Evolutionary conservation across 2,113 vertebrate species (phyloP), one percentile per base, ranked within the genome.

Genomic region (Tauraco erythrolophus): DNA sequence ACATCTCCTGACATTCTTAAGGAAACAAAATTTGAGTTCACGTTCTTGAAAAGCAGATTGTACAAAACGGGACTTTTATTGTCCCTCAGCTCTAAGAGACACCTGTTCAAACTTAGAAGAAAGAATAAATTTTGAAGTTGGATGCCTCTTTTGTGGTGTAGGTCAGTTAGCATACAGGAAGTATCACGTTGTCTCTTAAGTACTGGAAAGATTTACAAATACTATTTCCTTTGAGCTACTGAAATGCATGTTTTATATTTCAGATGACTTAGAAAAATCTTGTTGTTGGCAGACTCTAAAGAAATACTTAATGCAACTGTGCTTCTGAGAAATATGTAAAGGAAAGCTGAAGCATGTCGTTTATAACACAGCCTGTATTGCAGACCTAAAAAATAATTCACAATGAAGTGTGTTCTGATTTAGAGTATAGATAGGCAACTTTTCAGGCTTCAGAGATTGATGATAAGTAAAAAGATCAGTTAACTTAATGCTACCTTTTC

Each of bases 401-500:
- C 37, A 66, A 85, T 48, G 35, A 69, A 77, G 45, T 8, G 11
- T 70, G 31, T 90, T 88, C 41, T 76, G 45, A 60, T 82, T 91
- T 65, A 75, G 48, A 76, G 22, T 64, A 68, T 1, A 16, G 50
- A 88, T 68, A 58, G 30, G 10, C 37, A 94, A 8, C 22, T 88
- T 39, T 77, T 89, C 45, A 76, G 23, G 16, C 48, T 71, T 94
- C 33, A 51, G 45, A 94, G 79, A 84, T 89, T 80, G 84, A 89
- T 92, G 33, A 41, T 89, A 92, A 94, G 74, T 94, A 87, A 91
- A 93, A 78, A 30, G 60, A 57, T 30, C 51, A 25, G 51, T 95
- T 97, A 81, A 64, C 68, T 58, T 94, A 93, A 93, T 84, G 56
- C 69, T 76, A 92, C 84, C 61, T 86, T 89, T 72, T 87, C n/a